Conservation (phyloP, 1,140 invertebrate genomes). For the Anastrepha obliqua region DNA sequence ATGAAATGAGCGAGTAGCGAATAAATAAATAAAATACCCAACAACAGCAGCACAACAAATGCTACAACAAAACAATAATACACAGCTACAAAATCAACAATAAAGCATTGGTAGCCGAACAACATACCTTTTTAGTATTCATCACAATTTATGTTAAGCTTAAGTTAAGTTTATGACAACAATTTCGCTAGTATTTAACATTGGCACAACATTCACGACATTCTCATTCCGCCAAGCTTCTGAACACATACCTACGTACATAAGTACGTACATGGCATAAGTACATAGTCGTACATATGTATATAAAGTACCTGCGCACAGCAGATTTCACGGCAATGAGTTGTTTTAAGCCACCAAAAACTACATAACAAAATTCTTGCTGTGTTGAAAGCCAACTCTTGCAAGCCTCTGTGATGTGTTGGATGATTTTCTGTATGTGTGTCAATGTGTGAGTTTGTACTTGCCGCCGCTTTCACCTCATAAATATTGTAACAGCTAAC, state of each 20-base stretch:
- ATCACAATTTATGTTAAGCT: conserved; percentile 74
- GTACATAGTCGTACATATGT: too few relatives aligned
- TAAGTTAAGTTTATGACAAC: conserved; percentile 66
- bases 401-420: neutral
- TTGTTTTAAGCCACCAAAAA: conserved; percentile 30
- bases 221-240: neutral
- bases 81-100: conserved; percentile 52
- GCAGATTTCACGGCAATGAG: neutral
- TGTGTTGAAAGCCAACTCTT: neutral
- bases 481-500: conserved; percentile 52
- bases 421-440: neutral
- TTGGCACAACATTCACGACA: conserved; percentile 40
- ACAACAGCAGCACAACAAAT: conserved; percentile 4
- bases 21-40: conserved; percentile 28
- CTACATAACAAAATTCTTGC: neutral
- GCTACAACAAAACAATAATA: neutral
- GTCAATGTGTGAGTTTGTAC: neutral
- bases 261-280: too few relatives aligned
- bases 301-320: too few relatives aligned
- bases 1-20: neutral
- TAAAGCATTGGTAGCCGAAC: conserved; percentile 49
- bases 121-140: conserved; percentile 73
- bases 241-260: neutral
- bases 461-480: conserved; percentile 39
- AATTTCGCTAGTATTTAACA: conserved; percentile 54